These are phyloP conservation scores for Phrynosoma blainvillii DNA, from an alignment of 2,113 vertebrate species.

Conservation along the genomic window DNA sequence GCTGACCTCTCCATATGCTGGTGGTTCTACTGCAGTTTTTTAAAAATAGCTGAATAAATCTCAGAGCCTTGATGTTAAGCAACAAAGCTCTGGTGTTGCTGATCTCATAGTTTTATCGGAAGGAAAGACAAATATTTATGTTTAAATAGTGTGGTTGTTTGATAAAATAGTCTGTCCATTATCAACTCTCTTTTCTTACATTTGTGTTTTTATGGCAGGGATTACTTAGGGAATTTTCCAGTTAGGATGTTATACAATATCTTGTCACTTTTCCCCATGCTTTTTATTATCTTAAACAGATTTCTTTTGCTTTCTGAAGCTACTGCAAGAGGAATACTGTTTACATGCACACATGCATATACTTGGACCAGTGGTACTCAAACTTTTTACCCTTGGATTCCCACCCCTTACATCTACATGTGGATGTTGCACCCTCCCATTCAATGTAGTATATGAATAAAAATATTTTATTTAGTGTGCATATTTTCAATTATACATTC, in stretches of 20 bases:
- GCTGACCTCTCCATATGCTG: slow-evolving; percentile 6
- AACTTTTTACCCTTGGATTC: too few species aligned
- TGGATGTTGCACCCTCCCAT: too few species aligned
- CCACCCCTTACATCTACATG: too few species aligned
- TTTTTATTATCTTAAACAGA: neutral
- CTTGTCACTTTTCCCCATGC: neutral
- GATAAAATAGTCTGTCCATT: slow-evolving; percentile 16
- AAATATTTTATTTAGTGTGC: too few species aligned
- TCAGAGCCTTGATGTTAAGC: slow-evolving; percentile 8
- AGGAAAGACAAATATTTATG: neutral
- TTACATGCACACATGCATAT: neutral
- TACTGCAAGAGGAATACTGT: neutral
- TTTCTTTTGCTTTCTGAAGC: neutral
- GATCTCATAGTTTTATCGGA: slow-evolving; percentile 34
- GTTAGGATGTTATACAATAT: fast-evolving
- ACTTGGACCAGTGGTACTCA: too few species aligned
- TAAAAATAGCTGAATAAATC: neutral
- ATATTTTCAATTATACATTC: too few species aligned
- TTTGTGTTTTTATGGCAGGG: slow-evolving; percentile 1
- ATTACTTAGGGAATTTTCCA: slow-evolving; percentile 15
- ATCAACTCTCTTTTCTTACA: neutral
- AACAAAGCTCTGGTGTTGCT: slow-evolving; percentile 14
- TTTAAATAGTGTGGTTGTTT: neutral
- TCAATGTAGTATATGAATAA: too few species aligned
- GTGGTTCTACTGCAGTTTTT: slow-evolving; percentile 50